These are phyloP conservation scores for Tachuris rubrigastra DNA, from an alignment of 2,113 vertebrate species.

Conservation along the genomic window DNA sequence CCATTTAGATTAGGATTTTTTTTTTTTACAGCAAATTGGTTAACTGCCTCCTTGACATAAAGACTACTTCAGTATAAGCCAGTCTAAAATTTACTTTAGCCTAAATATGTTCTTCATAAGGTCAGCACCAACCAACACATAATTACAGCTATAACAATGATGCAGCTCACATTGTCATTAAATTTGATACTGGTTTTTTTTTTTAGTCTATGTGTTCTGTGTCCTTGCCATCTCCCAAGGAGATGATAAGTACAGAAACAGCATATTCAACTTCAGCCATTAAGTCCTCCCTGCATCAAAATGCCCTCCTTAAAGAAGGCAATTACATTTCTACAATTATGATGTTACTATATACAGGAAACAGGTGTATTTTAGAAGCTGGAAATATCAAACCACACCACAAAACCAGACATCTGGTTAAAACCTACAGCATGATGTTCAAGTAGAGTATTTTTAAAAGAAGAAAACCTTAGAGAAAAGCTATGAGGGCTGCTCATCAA, in stretches of 20 bases:
- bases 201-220: not conserved
- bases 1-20: not conserved
- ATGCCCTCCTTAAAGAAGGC: not conserved
- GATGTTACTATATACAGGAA: not conserved
- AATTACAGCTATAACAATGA: not conserved
- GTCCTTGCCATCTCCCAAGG: not conserved
- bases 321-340: not conserved
- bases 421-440: not conserved
- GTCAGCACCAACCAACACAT: not conserved
- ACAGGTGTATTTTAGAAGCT: not conserved
- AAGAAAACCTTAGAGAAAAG: not conserved
- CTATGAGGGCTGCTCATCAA: not conserved
- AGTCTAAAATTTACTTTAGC: not conserved
- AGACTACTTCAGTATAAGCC: not conserved
- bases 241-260: not conserved
- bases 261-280: not conserved
- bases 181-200: not conserved
- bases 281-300: not conserved
- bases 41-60: not conserved
- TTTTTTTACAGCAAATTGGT: fast-evolving
- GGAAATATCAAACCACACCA: not conserved
- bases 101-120: not conserved
- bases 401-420: not conserved
- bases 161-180: not conserved
- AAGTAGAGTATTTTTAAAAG: not conserved